phyloP scores from a whole-genome alignment of 2,113 vertebrate species.

The Syrmaticus mikado region DNA sequence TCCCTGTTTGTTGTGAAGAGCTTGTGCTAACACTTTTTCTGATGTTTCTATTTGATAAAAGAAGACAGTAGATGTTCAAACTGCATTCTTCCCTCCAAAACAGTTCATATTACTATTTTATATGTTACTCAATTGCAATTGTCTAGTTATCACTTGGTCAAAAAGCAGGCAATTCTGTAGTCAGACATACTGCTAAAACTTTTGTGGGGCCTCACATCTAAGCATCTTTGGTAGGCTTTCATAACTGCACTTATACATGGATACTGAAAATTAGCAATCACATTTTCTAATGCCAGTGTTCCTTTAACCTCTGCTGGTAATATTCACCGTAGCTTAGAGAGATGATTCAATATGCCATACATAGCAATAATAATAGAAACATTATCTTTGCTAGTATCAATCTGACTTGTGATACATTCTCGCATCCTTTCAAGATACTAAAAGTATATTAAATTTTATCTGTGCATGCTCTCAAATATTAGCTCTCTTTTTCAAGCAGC shows the following conservation, averaged over 20 bases:
- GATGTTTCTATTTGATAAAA: background rate
- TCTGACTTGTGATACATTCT: background rate
- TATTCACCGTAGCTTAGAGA: background rate
- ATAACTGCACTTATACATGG: background rate
- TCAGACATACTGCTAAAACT: background rate
- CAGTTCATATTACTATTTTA: background rate
- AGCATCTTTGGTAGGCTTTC: background rate
- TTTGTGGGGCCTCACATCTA: background rate
- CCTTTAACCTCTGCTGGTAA: background rate
- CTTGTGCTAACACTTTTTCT: background rate
- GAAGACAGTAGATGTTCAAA: background rate
- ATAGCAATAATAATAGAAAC: background rate
- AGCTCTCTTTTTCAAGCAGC: background rate
- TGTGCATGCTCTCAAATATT: background rate
- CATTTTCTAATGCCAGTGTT: background rate
- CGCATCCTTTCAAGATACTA: background rate
- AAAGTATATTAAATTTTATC: background rate
- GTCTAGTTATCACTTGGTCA: background rate
- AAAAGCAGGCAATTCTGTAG: background rate
- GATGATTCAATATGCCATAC: background rate
- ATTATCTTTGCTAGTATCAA: background rate
- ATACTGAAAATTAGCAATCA: background rate
- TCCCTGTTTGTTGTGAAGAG: background rate
- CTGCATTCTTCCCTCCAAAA: background rate
- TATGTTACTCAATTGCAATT: background rate